Evolutionary conservation across 53 echinoderm and acorn worm species (phyloP), one percentile per base, ranked within the genome.

Genomic region (Astropecten irregularis): DNA sequence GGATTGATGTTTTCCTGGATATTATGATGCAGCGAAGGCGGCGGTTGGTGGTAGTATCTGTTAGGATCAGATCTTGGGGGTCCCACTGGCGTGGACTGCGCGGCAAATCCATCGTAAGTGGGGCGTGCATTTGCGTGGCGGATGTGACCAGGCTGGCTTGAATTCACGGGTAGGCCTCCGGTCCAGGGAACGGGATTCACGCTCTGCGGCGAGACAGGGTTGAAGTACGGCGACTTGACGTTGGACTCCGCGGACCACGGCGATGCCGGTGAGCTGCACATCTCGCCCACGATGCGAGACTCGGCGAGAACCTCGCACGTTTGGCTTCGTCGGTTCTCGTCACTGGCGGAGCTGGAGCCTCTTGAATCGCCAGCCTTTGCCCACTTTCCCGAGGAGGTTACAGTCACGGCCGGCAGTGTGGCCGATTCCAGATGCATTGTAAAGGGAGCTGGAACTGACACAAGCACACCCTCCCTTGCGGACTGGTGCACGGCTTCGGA

Each of bases 281-380:
- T 38, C 73, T 85, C 76, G 16, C 74, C 86, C 9, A 73, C 40
- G 23, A 32, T 3, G 19, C 85, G 72, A 6, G 85, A 85, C 40
- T 85, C 73, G 10, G 85, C 63, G 11, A 85, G 49, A 49, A 85
- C 73, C 49, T 85, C 85, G 33, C 51, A 73, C 18, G 60, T 73
- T 21, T 72, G 86, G 22, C 72, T 76, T 25, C 53, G 74, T 16
- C 66, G 65, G 39, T 76, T 76, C 40, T 85, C 74, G 18, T 73
- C 86, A 32, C 66, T 52, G 16, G 76, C 76, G 1, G 74, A 65
- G 13, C 53, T 65, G 0, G 65, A 54, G n/a, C 4, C 50, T 16
- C 23, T 15, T 15, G 44, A 26, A 50, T 50, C 21, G 25, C 32
- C 52, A 21, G 35, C 16, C 49, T 66, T 36, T 7, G 34, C 21